These are phyloP conservation scores for Marcusenius ussheri DNA, from an alignment of 2,113 vertebrate genomes.

Conservation along the genomic window DNA sequence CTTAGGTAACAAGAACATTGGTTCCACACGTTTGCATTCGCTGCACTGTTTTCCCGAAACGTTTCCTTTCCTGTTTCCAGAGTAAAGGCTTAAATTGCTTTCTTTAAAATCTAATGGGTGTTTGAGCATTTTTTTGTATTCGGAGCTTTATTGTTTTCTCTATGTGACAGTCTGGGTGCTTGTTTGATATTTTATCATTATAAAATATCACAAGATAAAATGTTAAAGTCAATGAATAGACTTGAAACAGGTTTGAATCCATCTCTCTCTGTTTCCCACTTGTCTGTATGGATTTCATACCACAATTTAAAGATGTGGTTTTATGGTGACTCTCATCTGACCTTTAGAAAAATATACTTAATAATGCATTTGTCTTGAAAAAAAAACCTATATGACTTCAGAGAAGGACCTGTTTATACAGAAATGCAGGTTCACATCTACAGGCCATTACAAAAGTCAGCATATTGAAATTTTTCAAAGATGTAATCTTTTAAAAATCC, in stretches of 20 bases:
- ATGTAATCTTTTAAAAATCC: not conserved
- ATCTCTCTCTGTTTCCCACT: not conserved
- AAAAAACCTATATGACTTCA: not conserved
- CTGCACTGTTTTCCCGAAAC: not conserved
- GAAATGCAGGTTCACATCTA: slow-evolving; percentile 46
- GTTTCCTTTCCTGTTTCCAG: not conserved
- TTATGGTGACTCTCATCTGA: not conserved
- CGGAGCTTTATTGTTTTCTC: not conserved
- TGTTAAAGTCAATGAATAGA: not conserved
- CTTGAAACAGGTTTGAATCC: not conserved
- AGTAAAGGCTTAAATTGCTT: not conserved
- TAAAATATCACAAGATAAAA: not conserved
- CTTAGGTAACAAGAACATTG: not conserved
- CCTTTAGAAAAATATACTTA: not conserved
- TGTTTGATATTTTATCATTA: not conserved
- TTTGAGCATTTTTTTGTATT: not conserved
- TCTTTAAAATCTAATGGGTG: not conserved
- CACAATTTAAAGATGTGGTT: not conserved
- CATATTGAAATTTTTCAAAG: slow-evolving; percentile 51
- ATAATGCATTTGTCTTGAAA: not conserved
- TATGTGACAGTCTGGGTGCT: not conserved
- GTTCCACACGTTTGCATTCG: not conserved
- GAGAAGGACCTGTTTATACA: slow-evolving; percentile 12
- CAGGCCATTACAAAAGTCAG: slow-evolving; percentile 56
- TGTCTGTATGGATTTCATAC: not conserved